phyloP scores from a whole-genome alignment of 2,888 invertebrate species.

The Cheilosia variabilis region DNA sequence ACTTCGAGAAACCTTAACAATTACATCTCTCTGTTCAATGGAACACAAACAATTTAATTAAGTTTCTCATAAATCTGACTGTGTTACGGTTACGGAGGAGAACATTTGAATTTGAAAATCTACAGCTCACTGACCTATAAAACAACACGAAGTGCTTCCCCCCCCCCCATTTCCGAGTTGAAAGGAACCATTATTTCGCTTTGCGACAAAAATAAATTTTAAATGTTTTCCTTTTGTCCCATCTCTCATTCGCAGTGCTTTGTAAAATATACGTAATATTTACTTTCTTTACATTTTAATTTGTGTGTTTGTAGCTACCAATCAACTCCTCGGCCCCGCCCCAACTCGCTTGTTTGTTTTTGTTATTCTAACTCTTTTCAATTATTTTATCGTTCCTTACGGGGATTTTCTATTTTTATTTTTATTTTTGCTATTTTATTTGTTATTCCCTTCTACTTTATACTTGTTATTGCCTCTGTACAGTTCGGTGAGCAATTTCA shows the following conservation, averaged over 20 bases:
- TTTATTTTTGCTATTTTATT: slow-evolving; percentile 19
- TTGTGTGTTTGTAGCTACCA: slow-evolving; percentile 36
- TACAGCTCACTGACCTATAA: slow-evolving; percentile 57
- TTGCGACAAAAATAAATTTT: slow-evolving; percentile 33
- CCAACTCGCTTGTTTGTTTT: slow-evolving; percentile 12
- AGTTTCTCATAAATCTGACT: slow-evolving; percentile 53
- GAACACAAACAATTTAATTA: slow-evolving; percentile 56
- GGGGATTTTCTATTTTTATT: background rate
- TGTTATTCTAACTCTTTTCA: slow-evolving; percentile 46
- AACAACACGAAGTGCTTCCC: slow-evolving; percentile 29
- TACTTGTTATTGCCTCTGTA: slow-evolving; percentile 47
- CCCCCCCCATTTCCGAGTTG: slow-evolving; percentile 7
- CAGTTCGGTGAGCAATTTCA: slow-evolving; percentile 65
- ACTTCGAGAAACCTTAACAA: slow-evolving; percentile 1
- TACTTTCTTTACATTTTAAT: slow-evolving; percentile 53
- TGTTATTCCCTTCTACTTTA: background rate
- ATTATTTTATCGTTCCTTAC: slow-evolving; percentile 32
- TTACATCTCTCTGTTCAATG: slow-evolving; percentile 16
- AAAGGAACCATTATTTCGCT: slow-evolving; percentile 41
- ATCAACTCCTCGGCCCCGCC: background rate
- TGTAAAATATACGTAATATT: slow-evolving; percentile 15
- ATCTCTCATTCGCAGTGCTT: background rate
- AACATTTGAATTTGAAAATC: slow-evolving; percentile 22
- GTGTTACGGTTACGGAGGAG: slow-evolving; percentile 1
- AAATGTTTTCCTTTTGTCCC: slow-evolving; percentile 18